A percentile compares a stretch with the other conserved stretches of the same genome.
Evolutionary conservation across 2,113 vertebrate genomes (phyloP).

Genomic region (Urocolius indicus): DNA sequence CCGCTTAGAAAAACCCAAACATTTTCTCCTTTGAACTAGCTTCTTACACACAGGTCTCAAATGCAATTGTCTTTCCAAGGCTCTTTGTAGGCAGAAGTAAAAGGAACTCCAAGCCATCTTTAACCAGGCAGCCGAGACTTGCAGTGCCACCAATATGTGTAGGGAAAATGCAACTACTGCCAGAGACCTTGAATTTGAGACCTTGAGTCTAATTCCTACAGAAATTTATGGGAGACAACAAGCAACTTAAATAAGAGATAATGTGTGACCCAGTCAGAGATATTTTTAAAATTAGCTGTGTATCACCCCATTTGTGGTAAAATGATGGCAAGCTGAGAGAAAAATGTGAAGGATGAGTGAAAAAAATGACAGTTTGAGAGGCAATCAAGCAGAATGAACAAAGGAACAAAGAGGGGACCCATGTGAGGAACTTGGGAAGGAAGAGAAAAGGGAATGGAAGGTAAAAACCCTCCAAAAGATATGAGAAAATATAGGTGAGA

Average conservation of each 20-base stretch:
- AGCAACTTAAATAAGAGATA: background rate
- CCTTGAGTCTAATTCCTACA: background rate
- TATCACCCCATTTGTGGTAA: background rate
- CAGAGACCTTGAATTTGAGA: background rate
- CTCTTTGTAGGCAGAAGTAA: background rate
- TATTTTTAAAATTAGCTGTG: background rate
- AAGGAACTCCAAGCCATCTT: background rate
- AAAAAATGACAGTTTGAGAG: background rate
- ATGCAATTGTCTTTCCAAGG: background rate
- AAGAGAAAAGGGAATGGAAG: background rate
- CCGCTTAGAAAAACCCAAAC: background rate
- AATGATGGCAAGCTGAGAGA: background rate
- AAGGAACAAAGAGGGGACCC: background rate
- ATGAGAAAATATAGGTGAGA: background rate
- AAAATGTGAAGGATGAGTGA: background rate
- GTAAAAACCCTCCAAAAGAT: background rate
- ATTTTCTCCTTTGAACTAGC: background rate
- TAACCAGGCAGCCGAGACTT: background rate
- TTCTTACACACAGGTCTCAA: background rate
- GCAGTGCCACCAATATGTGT: background rate
- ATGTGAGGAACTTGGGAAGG: background rate
- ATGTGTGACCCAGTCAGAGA: background rate
- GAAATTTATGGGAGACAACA: background rate
- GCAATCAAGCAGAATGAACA: background rate
- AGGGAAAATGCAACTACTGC: background rate